A percentile compares a stretch with the other conserved stretches of the same genome.
Conservation (phyloP, 2,888 invertebrate species). For the Lasiommata megera region DNA sequence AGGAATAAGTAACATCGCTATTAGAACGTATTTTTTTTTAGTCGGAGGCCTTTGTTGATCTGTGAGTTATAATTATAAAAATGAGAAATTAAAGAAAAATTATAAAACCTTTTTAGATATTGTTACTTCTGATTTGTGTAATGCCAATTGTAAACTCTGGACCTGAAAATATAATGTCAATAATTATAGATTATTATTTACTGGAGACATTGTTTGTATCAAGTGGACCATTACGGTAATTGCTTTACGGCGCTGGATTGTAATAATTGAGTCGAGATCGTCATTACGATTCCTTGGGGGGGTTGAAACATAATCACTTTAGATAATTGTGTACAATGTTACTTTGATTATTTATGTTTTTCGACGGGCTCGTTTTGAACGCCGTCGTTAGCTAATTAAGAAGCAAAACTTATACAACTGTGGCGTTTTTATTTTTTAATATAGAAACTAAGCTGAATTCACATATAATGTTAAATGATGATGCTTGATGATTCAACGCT, state of each 20-base stretch:
- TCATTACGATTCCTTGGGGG: slow-evolving; percentile 50
- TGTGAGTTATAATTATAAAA: too few relatives aligned
- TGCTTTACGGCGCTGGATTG: slow-evolving; percentile 56
- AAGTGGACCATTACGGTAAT: slow-evolving; percentile 70
- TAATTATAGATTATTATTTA: slow-evolving; percentile 58
- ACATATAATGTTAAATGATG: too few relatives aligned
- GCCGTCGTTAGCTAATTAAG: background rate
- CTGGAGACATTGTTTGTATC: slow-evolving; percentile 58
- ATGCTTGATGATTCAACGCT: too few relatives aligned
- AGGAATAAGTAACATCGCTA: too few relatives aligned
- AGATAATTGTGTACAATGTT: slow-evolving; percentile 38
- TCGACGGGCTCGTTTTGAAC: background rate
- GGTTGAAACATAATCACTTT: slow-evolving; percentile 38
- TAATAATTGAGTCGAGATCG: slow-evolving; percentile 54
- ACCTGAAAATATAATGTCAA: slow-evolving; percentile 5
- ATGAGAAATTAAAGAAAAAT: too few relatives aligned
- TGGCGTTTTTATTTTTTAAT: too few relatives aligned
- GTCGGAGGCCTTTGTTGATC: too few relatives aligned
- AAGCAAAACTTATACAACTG: too few relatives aligned
- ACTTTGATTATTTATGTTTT: slow-evolving; percentile 32
- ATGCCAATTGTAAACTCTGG: background rate
- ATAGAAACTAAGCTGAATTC: too few relatives aligned
- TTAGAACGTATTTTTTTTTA: too few relatives aligned
- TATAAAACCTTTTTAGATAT: too few relatives aligned
- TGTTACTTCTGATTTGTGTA: too few relatives aligned